Base-by-base conservation (phyloP, 2,113 vertebrate species). In the Leptocoma aspasia region DNA sequence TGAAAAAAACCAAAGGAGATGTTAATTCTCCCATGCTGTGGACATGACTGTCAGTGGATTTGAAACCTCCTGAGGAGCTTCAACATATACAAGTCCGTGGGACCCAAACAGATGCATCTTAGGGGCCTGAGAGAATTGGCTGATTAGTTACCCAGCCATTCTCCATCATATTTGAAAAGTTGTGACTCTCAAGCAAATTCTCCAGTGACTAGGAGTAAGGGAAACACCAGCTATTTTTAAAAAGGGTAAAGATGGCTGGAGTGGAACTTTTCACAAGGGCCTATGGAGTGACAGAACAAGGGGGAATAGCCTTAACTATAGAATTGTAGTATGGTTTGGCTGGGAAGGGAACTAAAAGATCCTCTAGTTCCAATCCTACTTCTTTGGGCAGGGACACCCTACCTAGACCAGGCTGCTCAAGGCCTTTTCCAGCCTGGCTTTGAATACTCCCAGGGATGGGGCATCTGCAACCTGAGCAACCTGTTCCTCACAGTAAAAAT, bases 41-140 rank as follows among this genome's bases (percentile, higher is more conserved):
- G 26, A 7, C 15, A 28, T 33, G 22, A 10, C 13, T 59, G 30
- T 52, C 20, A n/a, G 33, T 39, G 33, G 28, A 45, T 66, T 61
- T 0, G 0, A 61, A 54, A 27, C 28, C 35, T 41, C 45, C 33
- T 45, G 65, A 73, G 42, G 26, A 81, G 9, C 14, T 28, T 68
- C 33, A 72, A 42, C 11, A 52, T 18, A 24, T 3, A 16, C 4
- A 37, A 11, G 19, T 47, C 11, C 11, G 27, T 41, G 22, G 10
- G 8, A n/a, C 11, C 31, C 73, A 57, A 44, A 0, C 2, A 57
- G 11, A 57, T 28, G 15, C 9, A 47, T 2, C 12, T 14, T 39
- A 57, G 12, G 5, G 7, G 44, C 41, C 27, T 72, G 13, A 72
- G 30, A 13, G 27, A 84, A 31, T 13, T 61, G 42, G 14, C 30